Percentiles rank a stretch among this genome's conserved stretches.
Evolutionary conservation across 2,888 invertebrate species (phyloP).

Genomic region (Incurvaria masculella): DNA sequence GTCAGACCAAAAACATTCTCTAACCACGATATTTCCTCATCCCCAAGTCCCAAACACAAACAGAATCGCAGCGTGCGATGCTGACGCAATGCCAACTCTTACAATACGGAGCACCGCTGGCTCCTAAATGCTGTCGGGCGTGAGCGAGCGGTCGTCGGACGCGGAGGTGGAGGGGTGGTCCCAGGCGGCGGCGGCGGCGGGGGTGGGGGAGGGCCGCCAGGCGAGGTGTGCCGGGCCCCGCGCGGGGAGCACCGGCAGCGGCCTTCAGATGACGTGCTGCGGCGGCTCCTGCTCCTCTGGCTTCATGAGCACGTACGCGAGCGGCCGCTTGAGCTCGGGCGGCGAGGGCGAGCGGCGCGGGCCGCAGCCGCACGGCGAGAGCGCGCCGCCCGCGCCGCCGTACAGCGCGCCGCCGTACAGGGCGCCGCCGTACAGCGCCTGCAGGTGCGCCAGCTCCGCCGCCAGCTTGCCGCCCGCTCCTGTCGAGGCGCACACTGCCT

Average conservation of each 20-base stretch:
- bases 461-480: conserved; percentile 46
- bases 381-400: conserved; percentile 47
- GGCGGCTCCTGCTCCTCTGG: conserved; percentile 54
- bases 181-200: conserved; percentile 37
- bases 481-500: too few species aligned
- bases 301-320: conserved; percentile 64
- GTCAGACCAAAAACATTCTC: too few species aligned
- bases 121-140: conserved; percentile 35
- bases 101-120: too few species aligned
- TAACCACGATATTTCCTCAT: too few species aligned
- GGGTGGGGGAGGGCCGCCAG: conserved; percentile 26
- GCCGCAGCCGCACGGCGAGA: conserved; percentile 41
- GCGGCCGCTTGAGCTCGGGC: conserved; percentile 46
- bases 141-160: conserved; percentile 12
- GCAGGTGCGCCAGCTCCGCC: conserved; percentile 66
- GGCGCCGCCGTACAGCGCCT: conserved; percentile 48
- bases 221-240: conserved; percentile 49
- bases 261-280: conserved; percentile 80
- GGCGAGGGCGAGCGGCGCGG: conserved; percentile 24
- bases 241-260: conserved; percentile 77
- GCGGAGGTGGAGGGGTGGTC: conserved; percentile 46
- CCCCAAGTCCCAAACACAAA: too few species aligned
- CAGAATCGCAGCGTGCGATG: too few species aligned
- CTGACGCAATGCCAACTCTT: too few species aligned
- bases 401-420: conserved; percentile 44